Evolutionary conservation across 2,113 vertebrate genomes (phyloP).

Genomic region (Ondatra zibethicus): DNA sequence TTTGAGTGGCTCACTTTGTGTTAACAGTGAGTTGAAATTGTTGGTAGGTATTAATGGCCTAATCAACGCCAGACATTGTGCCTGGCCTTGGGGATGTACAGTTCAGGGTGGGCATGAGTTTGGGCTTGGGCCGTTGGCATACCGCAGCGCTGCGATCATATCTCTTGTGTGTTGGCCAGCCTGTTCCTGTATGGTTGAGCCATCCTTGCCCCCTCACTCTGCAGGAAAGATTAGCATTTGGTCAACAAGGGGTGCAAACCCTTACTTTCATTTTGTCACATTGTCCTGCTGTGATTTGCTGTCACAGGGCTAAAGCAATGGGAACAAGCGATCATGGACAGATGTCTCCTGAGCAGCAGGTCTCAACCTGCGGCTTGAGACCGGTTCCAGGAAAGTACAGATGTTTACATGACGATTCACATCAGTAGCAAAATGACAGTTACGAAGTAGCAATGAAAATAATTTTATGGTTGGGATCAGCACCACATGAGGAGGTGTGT

Average conservation of each 20-base stretch:
- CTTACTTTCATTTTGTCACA: not conserved
- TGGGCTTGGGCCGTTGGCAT: not conserved
- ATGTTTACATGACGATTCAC: not conserved
- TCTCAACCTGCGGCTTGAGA: not conserved
- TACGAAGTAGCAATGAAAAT: not conserved
- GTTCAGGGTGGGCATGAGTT: not conserved
- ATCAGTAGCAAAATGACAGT: not conserved
- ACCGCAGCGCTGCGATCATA: fast-evolving
- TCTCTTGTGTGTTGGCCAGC: not conserved
- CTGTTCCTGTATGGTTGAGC: not conserved
- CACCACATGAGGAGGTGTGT: not conserved
- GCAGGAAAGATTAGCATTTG: not conserved
- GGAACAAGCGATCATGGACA: not conserved
- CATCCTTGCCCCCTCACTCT: not conserved
- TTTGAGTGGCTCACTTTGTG: not conserved
- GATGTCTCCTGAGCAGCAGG: not conserved
- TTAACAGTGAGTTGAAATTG: not conserved
- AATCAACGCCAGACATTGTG: not conserved
- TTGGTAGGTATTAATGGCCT: too few species aligned
- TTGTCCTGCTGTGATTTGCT: not conserved
- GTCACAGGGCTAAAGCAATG: not conserved
- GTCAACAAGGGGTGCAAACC: not conserved
- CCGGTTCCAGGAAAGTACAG: not conserved
- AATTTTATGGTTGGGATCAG: not conserved
- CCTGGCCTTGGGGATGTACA: not conserved